These are phyloP conservation scores for Calliphora vicina DNA, from an alignment of 1,140 invertebrate genomes.

Conservation along the genomic window DNA sequence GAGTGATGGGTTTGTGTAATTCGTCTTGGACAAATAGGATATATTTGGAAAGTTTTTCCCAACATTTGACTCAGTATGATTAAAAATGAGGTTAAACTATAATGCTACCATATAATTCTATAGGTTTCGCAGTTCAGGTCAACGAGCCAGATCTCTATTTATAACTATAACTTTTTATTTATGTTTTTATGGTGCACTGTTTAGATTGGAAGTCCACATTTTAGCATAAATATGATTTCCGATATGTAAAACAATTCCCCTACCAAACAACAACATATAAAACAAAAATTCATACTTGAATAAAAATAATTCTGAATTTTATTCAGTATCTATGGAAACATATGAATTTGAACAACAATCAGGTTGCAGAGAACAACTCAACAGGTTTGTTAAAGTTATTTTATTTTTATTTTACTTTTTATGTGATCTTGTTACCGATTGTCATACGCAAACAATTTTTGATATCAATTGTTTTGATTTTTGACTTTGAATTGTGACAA, in stretches of 20 bases:
- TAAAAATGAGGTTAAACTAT: no score
- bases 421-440: constrained; percentile 27
- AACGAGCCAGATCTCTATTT: no score
- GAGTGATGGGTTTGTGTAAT: no score
- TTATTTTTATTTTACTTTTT: not conserved
- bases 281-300: not conserved
- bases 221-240: constrained; percentile 22
- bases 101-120: no score
- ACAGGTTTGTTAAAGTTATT: constrained; percentile 18
- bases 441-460: constrained; percentile 33
- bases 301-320: not conserved
- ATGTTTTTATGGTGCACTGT: no score
- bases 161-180: no score
- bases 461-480: constrained; percentile 34
- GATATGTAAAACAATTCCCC: constrained; percentile 11
- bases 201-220: no score
- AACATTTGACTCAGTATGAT: no score
- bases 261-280: not conserved
- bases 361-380: not conserved
- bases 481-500: constrained; percentile 34
- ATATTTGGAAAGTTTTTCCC: no score
- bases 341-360: not conserved
- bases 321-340: not conserved
- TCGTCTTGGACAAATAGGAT: no score
- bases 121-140: no score